These are phyloP conservation scores for Emydoidea blandingii DNA, from an alignment of 2,797 vertebrate genomes.

Conservation along the genomic window DNA sequence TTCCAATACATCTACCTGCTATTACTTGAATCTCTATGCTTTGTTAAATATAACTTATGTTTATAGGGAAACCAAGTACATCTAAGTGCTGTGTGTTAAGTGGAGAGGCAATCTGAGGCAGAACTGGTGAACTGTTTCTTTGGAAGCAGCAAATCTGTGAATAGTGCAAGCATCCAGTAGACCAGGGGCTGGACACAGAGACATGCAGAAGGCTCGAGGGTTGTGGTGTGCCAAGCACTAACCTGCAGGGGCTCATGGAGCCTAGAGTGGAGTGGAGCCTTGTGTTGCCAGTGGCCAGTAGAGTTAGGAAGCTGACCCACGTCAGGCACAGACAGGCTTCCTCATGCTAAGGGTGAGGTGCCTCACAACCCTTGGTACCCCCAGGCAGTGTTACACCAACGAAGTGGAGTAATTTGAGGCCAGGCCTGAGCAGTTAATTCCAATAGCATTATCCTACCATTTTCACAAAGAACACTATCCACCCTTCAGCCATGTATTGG, in stretches of 20 bases:
- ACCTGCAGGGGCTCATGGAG: too few relatives aligned
- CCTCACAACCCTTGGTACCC: too few relatives aligned
- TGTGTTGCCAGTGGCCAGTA: neutral
- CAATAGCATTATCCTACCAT: neutral
- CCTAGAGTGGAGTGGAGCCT: neutral
- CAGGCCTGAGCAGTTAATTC: neutral
- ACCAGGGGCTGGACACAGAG: neutral
- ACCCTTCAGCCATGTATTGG: neutral
- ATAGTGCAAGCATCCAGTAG: neutral
- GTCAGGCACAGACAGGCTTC: neutral
- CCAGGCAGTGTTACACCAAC: neutral
- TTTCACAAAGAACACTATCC: neutral
- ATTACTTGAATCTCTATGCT: too few relatives aligned
- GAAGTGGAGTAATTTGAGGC: neutral
- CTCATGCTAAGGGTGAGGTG: neutral
- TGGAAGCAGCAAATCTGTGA: neutral
- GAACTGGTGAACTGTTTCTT: too few relatives aligned
- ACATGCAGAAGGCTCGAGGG: neutral
- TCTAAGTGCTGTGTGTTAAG: too few relatives aligned
- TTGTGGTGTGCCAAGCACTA: neutral
- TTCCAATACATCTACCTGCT: too few relatives aligned
- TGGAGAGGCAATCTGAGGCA: too few relatives aligned
- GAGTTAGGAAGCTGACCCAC: neutral
- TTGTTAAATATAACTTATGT: too few relatives aligned
- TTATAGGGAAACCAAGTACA: too few relatives aligned